Evolutionary conservation across 1,140 invertebrate species (phyloP), one percentile per base, ranked within the genome.

Genomic region (Ceratosolen fusciceps): DNA sequence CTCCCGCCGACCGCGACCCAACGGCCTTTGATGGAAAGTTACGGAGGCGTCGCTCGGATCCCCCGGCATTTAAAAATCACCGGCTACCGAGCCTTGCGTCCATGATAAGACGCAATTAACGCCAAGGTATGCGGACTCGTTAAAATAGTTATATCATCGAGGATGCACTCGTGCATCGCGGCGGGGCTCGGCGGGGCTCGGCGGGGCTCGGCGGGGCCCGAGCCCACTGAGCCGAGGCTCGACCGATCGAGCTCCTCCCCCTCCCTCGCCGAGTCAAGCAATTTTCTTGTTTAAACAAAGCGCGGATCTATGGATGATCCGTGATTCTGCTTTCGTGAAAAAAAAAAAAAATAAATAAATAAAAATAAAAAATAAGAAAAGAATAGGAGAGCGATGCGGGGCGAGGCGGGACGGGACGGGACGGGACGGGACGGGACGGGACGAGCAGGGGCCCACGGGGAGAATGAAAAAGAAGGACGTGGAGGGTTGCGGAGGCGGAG

Each of bases 311-410:
- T 78, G 68, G 68, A 37, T n/a, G n/a, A n/a, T 70, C 24, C n/a
- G 68, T 72, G 77, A 78, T 72, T 78, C 68, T 43, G 62, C 56
- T 78, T 79, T 79, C 71, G 62, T 74, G 73, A 73, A 74, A 60
- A 21, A 24, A n/a, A 47, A 5, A 60, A 2, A n/a, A n/a, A n/a
- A n/a, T n/a, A n/a, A n/a, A n/a, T n/a, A n/a, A n/a, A n/a, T n/a
- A n/a, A n/a, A n/a, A n/a, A n/a, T n/a, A n/a, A n/a, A n/a, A n/a
- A n/a, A n/a, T n/a, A n/a, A n/a, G 37, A 74, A 29, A n/a, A 16
- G 49, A 31, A 73, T 37, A n/a, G n/a, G n/a, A n/a, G n/a, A n/a
- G n/a, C n/a, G n/a, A n/a, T n/a, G n/a, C n/a, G n/a, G n/a, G n/a
- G n/a, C n/a, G n/a, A n/a, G n/a, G n/a, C n/a, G n/a, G n/a, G n/a